phyloP scores from a whole-genome alignment of 2,888 invertebrate genomes.

The Erpobdella octoculata region DNA sequence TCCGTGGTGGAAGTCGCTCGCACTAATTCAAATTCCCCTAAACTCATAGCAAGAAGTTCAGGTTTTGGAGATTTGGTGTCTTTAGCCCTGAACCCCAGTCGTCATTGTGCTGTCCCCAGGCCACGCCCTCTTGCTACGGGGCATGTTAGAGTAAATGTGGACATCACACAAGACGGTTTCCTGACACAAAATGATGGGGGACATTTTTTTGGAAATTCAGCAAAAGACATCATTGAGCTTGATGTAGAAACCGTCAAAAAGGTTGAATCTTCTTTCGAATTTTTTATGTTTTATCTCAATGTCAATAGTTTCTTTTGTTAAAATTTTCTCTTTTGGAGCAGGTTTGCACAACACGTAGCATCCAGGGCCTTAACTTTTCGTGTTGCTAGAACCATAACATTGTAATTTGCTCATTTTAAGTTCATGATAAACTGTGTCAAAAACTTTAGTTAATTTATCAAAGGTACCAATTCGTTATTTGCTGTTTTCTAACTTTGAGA shows the following conservation, averaged over 20 bases:
- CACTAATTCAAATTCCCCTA: conserved; percentile 67
- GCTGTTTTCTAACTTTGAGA: too few relatives aligned
- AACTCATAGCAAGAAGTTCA: conserved; percentile 87
- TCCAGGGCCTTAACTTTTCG: too few relatives aligned
- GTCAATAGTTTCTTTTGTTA: too few relatives aligned
- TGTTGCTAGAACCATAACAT: too few relatives aligned
- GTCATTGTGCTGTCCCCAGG: conserved; percentile 65
- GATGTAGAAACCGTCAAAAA: not conserved
- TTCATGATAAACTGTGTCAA: too few relatives aligned
- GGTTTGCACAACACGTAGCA: too few relatives aligned
- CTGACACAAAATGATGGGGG: conserved; percentile 32
- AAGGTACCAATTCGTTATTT: too few relatives aligned
- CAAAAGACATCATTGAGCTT: not conserved
- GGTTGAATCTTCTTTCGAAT: too few relatives aligned
- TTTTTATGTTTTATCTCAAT: too few relatives aligned
- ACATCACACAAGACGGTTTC: conserved; percentile 61
- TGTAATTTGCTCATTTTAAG: too few relatives aligned
- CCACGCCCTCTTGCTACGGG: conserved; percentile 66
- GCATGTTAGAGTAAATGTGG: conserved; percentile 76
- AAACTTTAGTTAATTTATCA: too few relatives aligned
- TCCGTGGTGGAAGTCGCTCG: conserved; percentile 86
- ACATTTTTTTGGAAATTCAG: conserved; percentile 2
- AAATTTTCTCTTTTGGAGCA: too few relatives aligned
- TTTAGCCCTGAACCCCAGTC: conserved; percentile 64
- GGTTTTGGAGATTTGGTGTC: conserved; percentile 78